A percentile compares a stretch with the other conserved stretches of the same genome.
Conservation (phyloP, 2,797 vertebrate species). For the Gastrophryne carolinensis region DNA sequence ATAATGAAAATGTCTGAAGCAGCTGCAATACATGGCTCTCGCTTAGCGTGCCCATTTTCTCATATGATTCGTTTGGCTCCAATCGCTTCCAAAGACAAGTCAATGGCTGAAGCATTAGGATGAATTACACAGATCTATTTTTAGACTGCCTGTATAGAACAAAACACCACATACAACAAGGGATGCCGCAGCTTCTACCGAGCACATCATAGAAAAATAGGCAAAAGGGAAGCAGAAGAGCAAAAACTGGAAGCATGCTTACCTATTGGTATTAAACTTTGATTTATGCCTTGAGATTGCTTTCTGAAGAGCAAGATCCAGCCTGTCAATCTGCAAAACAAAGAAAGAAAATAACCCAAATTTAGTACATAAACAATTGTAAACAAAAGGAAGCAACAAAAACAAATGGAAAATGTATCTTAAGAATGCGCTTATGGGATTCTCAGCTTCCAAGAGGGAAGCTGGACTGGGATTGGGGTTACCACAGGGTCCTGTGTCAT, state of each 20-base stretch:
- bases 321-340: conserved; percentile 80
- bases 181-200: background rate
- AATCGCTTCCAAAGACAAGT: conserved; percentile 36
- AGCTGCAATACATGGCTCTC: conserved; percentile 2
- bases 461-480: too few relatives aligned
- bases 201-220: background rate
- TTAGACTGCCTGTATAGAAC: conserved; percentile 16
- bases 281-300: conserved; percentile 76
- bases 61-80: conserved; percentile 43
- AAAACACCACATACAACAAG: background rate
- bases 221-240: background rate
- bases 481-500: too few relatives aligned
- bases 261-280: conserved; percentile 75
- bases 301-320: conserved; percentile 85
- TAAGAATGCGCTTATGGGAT: too few relatives aligned
- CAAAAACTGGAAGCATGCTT: conserved; percentile 52
- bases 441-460: too few relatives aligned
- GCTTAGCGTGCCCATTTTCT: background rate
- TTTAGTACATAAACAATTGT: too few relatives aligned
- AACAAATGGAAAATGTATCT: too few relatives aligned
- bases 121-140: conserved; percentile 34
- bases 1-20: background rate
- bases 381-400: too few relatives aligned
- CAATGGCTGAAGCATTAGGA: conserved; percentile 23
- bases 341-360: too few relatives aligned